Conservation (phyloP, 2,113 vertebrate genomes). For the Nettapus auritus region DNA sequence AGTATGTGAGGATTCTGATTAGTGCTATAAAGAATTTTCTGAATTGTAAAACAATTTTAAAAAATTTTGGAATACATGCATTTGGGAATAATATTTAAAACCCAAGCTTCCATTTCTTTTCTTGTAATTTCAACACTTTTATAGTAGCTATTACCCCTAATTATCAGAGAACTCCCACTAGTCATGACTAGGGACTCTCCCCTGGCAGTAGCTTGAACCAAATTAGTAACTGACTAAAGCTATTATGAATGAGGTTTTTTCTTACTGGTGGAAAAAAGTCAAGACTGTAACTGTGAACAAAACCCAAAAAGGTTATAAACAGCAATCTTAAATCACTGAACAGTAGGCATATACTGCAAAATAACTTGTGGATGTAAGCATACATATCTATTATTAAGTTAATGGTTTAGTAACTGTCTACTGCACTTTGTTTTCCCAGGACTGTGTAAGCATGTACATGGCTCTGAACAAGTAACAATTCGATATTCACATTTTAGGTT, state of each 20-base stretch:
- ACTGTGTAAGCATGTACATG: neutral
- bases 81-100: neutral
- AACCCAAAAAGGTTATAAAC: neutral
- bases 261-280: neutral
- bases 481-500: neutral
- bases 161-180: neutral
- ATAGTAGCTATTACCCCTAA: slow-evolving; percentile 15
- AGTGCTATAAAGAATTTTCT: neutral
- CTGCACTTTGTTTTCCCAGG: neutral
- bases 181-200: neutral
- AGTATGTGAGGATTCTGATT: neutral
- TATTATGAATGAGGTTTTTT: neutral
- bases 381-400: neutral
- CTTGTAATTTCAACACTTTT: neutral
- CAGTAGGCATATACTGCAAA: neutral
- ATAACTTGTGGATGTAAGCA: neutral
- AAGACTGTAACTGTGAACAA: neutral
- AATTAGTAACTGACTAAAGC: neutral
- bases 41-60: neutral
- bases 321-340: neutral
- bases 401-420: neutral
- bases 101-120: neutral
- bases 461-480: neutral
- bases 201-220: neutral
- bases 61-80: neutral